Percentiles rank a stretch among this genome's conserved stretches.
Conservation (phyloP, 2,113 vertebrate species). For the Hoplias malabaricus region DNA sequence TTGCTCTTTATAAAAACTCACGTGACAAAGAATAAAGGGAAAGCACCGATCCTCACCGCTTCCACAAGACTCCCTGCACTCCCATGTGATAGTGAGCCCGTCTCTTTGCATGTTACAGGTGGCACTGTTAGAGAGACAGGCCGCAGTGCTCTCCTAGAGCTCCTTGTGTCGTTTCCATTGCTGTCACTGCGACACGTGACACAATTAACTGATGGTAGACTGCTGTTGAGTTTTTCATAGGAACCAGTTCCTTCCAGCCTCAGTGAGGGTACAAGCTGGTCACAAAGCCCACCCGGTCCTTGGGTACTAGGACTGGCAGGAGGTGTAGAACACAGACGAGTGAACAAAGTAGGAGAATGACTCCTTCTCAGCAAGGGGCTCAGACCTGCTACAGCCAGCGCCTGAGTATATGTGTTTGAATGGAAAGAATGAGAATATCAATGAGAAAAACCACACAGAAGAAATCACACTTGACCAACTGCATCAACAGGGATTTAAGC, state of each 20-base stretch:
- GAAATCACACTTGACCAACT: not conserved
- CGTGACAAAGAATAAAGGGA: not conserved
- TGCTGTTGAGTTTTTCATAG: conserved; percentile 94
- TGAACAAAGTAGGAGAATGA: conserved; percentile 86
- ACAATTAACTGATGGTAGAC: conserved; percentile 91
- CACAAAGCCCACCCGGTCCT: conserved; percentile 70
- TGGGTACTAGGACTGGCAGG: conserved; percentile 79
- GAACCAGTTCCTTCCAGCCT: conserved; percentile 81
- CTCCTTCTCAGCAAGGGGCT: conserved; percentile 92
- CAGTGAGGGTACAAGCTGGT: conserved; percentile 81
- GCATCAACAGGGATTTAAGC: not conserved
- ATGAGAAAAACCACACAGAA: not conserved
- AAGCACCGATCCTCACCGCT: conserved; percentile 79
- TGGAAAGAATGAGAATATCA: not conserved
- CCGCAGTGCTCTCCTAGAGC: conserved; percentile 68
- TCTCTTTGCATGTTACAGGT: conserved; percentile 73
- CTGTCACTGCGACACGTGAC: conserved; percentile 78
- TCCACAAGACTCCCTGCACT: conserved; percentile 96
- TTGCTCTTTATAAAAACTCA: not conserved
- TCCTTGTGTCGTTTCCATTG: conserved; percentile 67
- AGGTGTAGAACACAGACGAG: conserved; percentile 83
- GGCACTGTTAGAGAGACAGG: conserved; percentile 91
- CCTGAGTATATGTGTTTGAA: conserved; percentile 66
- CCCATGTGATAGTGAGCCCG: conserved; percentile 82
- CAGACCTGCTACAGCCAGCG: conserved; percentile 88